Evolutionary conservation across 2,797 vertebrate species (phyloP).

Genomic region (Cynopterus sphinx): DNA sequence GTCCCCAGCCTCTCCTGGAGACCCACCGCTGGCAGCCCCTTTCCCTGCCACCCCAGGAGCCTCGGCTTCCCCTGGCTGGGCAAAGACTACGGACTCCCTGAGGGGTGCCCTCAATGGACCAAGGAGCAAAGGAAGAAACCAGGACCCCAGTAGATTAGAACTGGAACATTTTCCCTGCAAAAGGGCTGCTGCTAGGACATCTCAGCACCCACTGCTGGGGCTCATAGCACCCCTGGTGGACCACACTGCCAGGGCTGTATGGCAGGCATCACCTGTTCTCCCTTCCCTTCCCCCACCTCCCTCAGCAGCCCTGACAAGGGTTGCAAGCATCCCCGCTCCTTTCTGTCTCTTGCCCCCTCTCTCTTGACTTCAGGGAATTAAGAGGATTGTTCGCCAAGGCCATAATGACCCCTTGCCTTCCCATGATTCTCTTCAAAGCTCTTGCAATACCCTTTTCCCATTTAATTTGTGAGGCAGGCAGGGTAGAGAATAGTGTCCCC

Average conservation of each 20-base stretch:
- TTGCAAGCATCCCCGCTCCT: not conserved
- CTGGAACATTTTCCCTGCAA: conserved; percentile 54
- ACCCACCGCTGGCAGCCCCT: not conserved
- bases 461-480: conserved; percentile 40
- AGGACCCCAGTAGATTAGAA: conserved; percentile 16
- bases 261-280: not conserved
- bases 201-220: not conserved
- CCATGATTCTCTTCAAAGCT: conserved; percentile 58
- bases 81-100: not conserved
- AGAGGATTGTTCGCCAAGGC: conserved; percentile 61
- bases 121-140: not conserved
- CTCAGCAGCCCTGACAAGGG: not conserved
- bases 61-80: not conserved
- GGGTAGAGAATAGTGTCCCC: conserved; percentile 7
- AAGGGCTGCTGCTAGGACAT: not conserved
- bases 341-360: not conserved
- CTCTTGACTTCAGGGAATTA: conserved; percentile 77
- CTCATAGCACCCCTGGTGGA: not conserved
- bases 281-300: not conserved
- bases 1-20: conserved; percentile 46
- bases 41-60: not conserved
- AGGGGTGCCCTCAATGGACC: not conserved
- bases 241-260: not conserved
- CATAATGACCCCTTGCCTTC: conserved; percentile 65
- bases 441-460: not conserved